Evolutionary conservation across 2,888 invertebrate genomes (phyloP).

Genomic region (Cloeon dipterum): DNA sequence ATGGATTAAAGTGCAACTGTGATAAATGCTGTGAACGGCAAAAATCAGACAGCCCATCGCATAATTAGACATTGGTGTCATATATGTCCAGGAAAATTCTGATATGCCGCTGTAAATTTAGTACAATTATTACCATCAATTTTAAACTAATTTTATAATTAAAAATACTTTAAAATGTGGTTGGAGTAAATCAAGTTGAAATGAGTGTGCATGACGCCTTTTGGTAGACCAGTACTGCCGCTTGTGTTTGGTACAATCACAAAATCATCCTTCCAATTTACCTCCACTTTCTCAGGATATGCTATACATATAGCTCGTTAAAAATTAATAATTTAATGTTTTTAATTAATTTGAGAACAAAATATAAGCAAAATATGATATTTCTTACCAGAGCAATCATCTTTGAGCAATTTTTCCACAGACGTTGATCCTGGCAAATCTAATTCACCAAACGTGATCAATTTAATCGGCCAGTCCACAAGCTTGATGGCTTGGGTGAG

Average conservation of each 20-base stretch:
- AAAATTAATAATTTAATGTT: background rate
- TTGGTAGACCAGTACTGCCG: conserved; percentile 3
- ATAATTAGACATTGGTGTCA: too few species aligned
- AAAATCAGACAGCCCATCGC: too few species aligned
- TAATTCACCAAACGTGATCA: background rate
- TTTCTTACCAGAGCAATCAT: background rate
- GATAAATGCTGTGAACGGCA: too few species aligned
- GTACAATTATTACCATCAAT: too few species aligned
- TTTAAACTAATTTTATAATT: too few species aligned
- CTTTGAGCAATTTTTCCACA: background rate
- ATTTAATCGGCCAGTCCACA: background rate
- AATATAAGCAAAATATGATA: background rate
- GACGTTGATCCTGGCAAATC: background rate
- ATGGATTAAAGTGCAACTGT: too few species aligned
- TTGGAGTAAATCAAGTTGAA: too few species aligned
- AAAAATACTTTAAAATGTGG: too few species aligned
- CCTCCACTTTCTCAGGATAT: conserved; percentile 1
- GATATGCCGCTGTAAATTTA: too few species aligned
- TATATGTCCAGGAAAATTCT: too few species aligned
- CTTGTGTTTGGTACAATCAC: conserved; percentile 1
- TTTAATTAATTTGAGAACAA: background rate
- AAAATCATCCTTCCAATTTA: background rate
- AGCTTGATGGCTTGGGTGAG: background rate
- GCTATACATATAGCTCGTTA: background rate
- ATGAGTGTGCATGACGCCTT: conserved; percentile 3